Evolutionary conservation across 2,113 vertebrate species (phyloP).

Genomic region (Benitochromis conjunctus): DNA sequence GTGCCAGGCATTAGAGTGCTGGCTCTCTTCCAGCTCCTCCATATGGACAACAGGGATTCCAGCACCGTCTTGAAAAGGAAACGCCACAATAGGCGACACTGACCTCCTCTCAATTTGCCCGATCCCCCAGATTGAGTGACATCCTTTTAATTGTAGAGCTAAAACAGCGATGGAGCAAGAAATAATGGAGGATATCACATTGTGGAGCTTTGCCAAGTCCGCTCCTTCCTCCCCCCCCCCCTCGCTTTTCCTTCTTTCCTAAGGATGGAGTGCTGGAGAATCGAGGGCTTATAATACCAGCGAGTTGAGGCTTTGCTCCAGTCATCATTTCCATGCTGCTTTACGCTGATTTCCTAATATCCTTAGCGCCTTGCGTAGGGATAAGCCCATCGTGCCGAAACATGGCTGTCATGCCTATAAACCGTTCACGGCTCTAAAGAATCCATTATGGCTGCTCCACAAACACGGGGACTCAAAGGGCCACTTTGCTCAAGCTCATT

Average conservation of each 20-base stretch:
- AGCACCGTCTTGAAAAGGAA: not conserved
- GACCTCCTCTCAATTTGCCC: slow-evolving; percentile 29
- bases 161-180: slow-evolving; percentile 42
- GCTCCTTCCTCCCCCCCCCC: slow-evolving; percentile 6
- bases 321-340: slow-evolving; percentile 77
- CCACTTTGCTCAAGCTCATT: slow-evolving; percentile 71
- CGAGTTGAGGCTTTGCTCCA: slow-evolving; percentile 66
- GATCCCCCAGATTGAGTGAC: slow-evolving; percentile 30
- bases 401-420: slow-evolving; percentile 74
- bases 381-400: slow-evolving; percentile 73
- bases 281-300: slow-evolving; percentile 63
- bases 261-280: slow-evolving; percentile 58
- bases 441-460: slow-evolving; percentile 71
- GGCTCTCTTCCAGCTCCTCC: slow-evolving; percentile 30
- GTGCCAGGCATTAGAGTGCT: slow-evolving; percentile 4
- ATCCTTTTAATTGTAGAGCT: slow-evolving; percentile 44
- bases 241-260: slow-evolving; percentile 2
- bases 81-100: slow-evolving; percentile 21
- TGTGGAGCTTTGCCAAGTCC: slow-evolving; percentile 50
- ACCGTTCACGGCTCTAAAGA: slow-evolving; percentile 73
- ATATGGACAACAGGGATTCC: slow-evolving; percentile 25
- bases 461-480: slow-evolving; percentile 67
- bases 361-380: slow-evolving; percentile 73
- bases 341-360: slow-evolving; percentile 78
- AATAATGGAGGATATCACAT: slow-evolving; percentile 52